These are phyloP conservation scores for Epistrophella euchroma DNA, from an alignment of 2,888 invertebrate species.

Conservation along the genomic window DNA sequence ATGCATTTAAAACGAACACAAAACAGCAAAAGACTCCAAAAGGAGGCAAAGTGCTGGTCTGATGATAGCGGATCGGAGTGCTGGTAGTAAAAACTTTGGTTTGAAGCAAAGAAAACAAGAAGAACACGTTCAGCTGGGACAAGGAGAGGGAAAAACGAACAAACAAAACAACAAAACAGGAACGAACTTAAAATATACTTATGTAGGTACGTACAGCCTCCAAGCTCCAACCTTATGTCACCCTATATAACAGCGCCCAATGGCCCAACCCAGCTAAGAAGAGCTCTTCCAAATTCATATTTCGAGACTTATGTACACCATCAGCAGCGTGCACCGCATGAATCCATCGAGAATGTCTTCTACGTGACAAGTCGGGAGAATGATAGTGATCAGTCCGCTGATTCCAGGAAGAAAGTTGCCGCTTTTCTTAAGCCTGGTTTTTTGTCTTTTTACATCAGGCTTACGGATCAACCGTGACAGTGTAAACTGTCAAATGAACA, in stretches of 20 bases:
- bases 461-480: conserved; percentile 68
- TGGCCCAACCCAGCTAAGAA: neutral
- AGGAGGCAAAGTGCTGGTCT: neutral
- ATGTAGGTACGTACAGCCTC: neutral
- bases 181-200: conserved; percentile 19
- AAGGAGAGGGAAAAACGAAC: neutral
- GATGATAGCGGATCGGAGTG: neutral
- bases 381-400: conserved; percentile 67
- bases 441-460: conserved; percentile 35
- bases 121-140: conserved; percentile 3
- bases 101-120: neutral
- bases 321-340: conserved; percentile 42
- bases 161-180: neutral
- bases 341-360: conserved; percentile 65
- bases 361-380: conserved; percentile 72
- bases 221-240: conserved; percentile 42
- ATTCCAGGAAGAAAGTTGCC: conserved; percentile 67
- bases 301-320: conserved; percentile 58
- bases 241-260: conserved; percentile 12
- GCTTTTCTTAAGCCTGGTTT: conserved; percentile 35
- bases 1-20: conserved; percentile 58
- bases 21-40: conserved; percentile 37
- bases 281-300: conserved; percentile 20
- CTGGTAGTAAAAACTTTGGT: conserved; percentile 17
- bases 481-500: conserved; percentile 73